These are phyloP conservation scores for Melinaea marsaeus DNA, from an alignment of 2,888 invertebrate species.

Conservation along the genomic window DNA sequence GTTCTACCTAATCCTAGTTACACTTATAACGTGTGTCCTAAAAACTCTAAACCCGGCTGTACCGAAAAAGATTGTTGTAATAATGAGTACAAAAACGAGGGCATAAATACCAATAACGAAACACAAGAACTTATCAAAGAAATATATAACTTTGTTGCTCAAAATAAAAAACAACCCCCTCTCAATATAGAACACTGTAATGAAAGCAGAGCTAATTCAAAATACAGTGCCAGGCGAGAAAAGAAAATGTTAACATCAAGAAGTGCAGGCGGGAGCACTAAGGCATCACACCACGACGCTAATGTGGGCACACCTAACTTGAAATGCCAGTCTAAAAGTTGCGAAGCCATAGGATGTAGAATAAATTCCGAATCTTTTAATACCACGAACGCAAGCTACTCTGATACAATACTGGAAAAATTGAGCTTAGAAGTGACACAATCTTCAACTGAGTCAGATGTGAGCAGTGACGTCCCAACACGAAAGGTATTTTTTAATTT, in stretches of 20 bases:
- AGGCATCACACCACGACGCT: conserved; percentile 50
- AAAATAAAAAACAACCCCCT: conserved; percentile 40
- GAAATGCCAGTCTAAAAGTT: conserved; percentile 63
- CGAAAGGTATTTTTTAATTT: conserved; percentile 41
- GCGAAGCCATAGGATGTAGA: conserved; percentile 60
- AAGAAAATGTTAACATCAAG: conserved; percentile 44
- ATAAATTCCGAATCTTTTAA: conserved; percentile 42
- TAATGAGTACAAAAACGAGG: conserved; percentile 36
- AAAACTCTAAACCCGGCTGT: conserved; percentile 37
- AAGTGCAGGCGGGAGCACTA: conserved; percentile 51
- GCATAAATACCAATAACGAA: conserved; percentile 39
- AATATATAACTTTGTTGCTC: conserved; percentile 63
- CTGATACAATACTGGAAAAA: conserved; percentile 60
- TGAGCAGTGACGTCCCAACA: conserved; percentile 38
- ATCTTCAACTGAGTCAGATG: conserved; percentile 45
- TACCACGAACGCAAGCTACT: conserved; percentile 51
- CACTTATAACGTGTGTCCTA: conserved; percentile 50
- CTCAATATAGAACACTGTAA: conserved; percentile 36
- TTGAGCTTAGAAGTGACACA: conserved; percentile 50
- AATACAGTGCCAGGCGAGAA: conserved; percentile 14
- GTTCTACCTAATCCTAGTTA: conserved; percentile 51
- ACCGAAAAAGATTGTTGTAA: conserved; percentile 37
- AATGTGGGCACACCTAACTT: conserved; percentile 56
- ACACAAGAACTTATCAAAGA: conserved; percentile 66
- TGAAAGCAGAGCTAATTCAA: conserved; percentile 13